Conservation (phyloP, 2,888 invertebrate genomes). For the Chydorus sphaericus region DNA sequence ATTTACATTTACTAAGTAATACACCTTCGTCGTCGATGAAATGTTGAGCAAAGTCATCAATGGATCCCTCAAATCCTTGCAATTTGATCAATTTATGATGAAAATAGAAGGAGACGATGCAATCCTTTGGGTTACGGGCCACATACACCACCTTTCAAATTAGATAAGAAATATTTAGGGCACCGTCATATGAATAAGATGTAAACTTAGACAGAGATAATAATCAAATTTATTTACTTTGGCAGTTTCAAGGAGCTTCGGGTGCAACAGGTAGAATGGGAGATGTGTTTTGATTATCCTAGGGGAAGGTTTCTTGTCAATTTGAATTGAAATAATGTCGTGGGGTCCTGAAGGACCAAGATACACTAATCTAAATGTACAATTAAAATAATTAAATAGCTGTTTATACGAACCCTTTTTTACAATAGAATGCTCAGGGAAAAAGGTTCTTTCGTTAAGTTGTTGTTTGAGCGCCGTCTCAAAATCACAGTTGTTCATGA, state of each 20-base stretch:
- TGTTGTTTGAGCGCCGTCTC: conserved; percentile 21
- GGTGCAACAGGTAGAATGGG: conserved; percentile 24
- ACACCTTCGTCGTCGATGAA: conserved; percentile 37
- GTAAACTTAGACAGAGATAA: too few relatives aligned
- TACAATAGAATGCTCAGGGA: too few relatives aligned
- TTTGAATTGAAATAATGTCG: background rate
- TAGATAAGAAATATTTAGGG: background rate
- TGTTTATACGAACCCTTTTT: too few relatives aligned
- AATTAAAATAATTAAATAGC: too few relatives aligned
- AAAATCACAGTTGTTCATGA: conserved; percentile 25
- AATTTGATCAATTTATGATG: conserved; percentile 52
- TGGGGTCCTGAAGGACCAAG: background rate
- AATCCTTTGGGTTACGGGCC: conserved; percentile 72
- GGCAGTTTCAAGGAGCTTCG: conserved; percentile 9
- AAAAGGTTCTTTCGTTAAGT: conserved; percentile 16
- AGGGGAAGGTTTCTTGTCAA: conserved; percentile 17
- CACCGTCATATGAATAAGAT: too few relatives aligned
- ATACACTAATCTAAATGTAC: too few relatives aligned
- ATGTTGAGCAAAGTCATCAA: conserved; percentile 43
- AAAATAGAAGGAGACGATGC: conserved; percentile 67
- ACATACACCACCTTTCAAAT: conserved; percentile 57
- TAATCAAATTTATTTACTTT: conserved; percentile 44
- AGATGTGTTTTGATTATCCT: conserved; percentile 26
- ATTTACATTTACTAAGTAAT: background rate
- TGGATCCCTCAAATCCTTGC: conserved; percentile 36